Percentiles rank a stretch among this genome's conserved stretches.
Conservation (phyloP, 2,113 vertebrate genomes). For the Micronisus gabar region DNA sequence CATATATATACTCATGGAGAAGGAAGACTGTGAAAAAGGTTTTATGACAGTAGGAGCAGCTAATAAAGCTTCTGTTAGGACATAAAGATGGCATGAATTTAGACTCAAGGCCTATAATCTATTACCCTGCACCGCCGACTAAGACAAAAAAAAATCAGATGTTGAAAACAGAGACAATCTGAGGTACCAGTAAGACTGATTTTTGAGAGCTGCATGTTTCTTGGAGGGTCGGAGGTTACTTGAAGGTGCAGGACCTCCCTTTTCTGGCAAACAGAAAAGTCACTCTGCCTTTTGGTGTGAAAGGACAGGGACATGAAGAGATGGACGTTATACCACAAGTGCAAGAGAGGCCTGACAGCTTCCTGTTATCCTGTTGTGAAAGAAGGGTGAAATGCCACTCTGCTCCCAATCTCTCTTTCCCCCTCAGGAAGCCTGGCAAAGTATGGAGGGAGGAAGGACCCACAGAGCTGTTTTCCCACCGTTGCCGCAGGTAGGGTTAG, state of each 20-base stretch:
- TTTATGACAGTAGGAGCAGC: neutral
- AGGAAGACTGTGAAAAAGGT: neutral
- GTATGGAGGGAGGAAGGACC: neutral
- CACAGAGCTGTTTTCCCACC: neutral
- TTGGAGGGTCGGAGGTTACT: rapidly evolving
- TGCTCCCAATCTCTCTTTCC: neutral
- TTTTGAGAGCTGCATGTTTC: neutral
- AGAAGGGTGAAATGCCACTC: neutral
- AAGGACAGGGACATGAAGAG: neutral
- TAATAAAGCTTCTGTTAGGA: neutral
- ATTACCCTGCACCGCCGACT: neutral
- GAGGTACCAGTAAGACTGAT: neutral
- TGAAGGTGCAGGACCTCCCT: neutral
- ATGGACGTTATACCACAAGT: neutral
- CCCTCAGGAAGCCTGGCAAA: neutral
- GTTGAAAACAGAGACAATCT: neutral
- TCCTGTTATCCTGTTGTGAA: neutral
- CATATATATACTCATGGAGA: neutral
- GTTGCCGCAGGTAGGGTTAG: neutral
- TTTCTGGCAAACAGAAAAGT: neutral
- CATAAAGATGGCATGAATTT: neutral
- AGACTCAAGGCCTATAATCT: neutral
- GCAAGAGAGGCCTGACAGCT: neutral
- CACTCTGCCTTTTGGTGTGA: neutral
- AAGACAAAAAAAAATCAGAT: neutral